Conservation (phyloP, 1,140 invertebrate species). For the Tetranychus cinnabarinus region DNA sequence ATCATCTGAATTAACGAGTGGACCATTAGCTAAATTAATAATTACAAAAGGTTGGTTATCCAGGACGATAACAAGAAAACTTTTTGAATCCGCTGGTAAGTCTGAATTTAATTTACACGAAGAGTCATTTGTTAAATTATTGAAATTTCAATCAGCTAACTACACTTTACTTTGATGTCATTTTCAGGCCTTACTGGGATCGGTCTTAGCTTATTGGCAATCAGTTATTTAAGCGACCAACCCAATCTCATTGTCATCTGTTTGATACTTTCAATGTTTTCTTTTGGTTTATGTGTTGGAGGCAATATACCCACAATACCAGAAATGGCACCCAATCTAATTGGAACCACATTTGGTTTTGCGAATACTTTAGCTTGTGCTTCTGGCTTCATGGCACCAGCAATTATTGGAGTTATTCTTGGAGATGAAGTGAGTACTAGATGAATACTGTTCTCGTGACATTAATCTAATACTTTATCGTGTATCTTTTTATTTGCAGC, state of each 20-base stretch:
- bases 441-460: too few relatives aligned
- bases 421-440: neutral
- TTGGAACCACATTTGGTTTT: slow-evolving; percentile 3
- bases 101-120: neutral
- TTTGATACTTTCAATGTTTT: slow-evolving; percentile 3
- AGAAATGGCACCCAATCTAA: slow-evolving; percentile 2
- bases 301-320: slow-evolving; percentile 10
- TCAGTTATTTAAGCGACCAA: neutral
- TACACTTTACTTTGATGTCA: too few relatives aligned
- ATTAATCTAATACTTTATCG: too few relatives aligned
- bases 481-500: too few relatives aligned
- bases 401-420: neutral
- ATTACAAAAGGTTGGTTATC: neutral
- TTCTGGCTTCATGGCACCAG: slow-evolving; percentile 2
- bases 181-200: neutral
- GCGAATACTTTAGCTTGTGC: neutral
- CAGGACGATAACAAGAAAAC: slow-evolving; percentile 12
- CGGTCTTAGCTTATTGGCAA: neutral
- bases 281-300: slow-evolving; percentile 9
- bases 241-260: neutral
- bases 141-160: too few relatives aligned
- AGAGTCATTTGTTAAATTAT: too few relatives aligned
- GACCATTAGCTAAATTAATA: neutral
- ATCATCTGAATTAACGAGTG: neutral
- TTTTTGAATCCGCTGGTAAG: slow-evolving; percentile 13